These are phyloP conservation scores for Pachyseris speciosa DNA, from an alignment of 64 coral and sea anemone species.

Conservation along the genomic window DNA sequence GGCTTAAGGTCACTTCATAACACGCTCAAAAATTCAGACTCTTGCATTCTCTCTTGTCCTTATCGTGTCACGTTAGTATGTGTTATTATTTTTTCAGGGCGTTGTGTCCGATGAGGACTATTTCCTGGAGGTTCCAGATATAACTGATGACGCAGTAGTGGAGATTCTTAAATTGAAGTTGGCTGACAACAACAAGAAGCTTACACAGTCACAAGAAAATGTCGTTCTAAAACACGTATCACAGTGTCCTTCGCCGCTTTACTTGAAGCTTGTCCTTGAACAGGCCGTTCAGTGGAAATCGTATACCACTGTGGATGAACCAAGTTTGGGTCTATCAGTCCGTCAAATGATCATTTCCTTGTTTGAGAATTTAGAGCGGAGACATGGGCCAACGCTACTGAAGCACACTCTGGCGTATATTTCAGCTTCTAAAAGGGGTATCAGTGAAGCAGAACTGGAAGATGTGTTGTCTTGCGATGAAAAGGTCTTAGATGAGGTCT, in stretches of 20 bases:
- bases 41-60: too few relatives aligned
- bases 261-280: constrained; percentile 78
- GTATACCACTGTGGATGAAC: constrained; percentile 57
- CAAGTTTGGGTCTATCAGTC: constrained; percentile 40
- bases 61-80: too few relatives aligned
- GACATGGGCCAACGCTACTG: constrained; percentile 72
- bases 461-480: constrained; percentile 90
- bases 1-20: too few relatives aligned
- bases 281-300: constrained; percentile 78
- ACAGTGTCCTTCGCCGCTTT: constrained; percentile 64
- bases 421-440: constrained; percentile 69
- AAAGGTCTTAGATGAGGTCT: constrained; percentile 72
- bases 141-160: constrained; percentile 23
- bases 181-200: constrained; percentile 46
- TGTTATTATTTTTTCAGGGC: background rate
- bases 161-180: constrained; percentile 67
- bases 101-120: constrained; percentile 32
- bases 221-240: constrained; percentile 57
- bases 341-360: constrained; percentile 62
- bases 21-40: background rate
- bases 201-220: constrained; percentile 67
- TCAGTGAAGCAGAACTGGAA: constrained; percentile 88
- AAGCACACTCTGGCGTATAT: constrained; percentile 70
- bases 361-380: constrained; percentile 70
- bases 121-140: constrained; percentile 67